A percentile compares a stretch with the other conserved stretches of the same genome.
Evolutionary conservation across 2,797 vertebrate genomes (phyloP).

Genomic region (Kryptolebias ocellatus): DNA sequence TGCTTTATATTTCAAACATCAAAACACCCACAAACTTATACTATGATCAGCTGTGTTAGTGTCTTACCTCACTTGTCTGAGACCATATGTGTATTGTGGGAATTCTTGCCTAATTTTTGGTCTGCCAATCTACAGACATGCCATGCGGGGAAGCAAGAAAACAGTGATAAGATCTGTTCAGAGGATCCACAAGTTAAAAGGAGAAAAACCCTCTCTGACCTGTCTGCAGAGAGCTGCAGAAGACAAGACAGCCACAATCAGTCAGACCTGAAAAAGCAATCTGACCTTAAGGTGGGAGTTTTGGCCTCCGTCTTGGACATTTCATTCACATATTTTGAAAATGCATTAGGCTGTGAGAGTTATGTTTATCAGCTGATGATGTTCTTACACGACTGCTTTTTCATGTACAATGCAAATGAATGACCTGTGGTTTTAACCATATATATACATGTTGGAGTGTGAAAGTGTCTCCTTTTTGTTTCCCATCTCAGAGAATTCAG

Average conservation of each 20-base stretch:
- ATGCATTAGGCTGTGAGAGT: neutral
- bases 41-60: neutral
- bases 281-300: constrained; percentile 36
- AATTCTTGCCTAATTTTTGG: neutral
- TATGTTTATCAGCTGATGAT: neutral
- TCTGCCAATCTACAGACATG: constrained; percentile 37
- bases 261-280: constrained; percentile 24
- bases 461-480: neutral
- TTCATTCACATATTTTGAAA: neutral
- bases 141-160: constrained; percentile 19
- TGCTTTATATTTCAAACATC: neutral
- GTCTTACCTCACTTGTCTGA: neutral
- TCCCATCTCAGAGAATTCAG: neutral
- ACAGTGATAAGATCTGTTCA: constrained; percentile 9
- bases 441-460: neutral
- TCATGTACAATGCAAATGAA: no score
- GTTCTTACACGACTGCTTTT: neutral
- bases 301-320: neutral
- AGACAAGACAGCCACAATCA: constrained; percentile 3
- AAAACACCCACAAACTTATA: neutral
- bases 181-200: constrained; percentile 22
- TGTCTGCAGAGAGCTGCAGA: neutral
- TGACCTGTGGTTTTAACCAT: no score
- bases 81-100: neutral
- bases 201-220: constrained; percentile 24